Base-by-base conservation (phyloP, 2,113 vertebrate species). In the Rhea americana region DNA sequence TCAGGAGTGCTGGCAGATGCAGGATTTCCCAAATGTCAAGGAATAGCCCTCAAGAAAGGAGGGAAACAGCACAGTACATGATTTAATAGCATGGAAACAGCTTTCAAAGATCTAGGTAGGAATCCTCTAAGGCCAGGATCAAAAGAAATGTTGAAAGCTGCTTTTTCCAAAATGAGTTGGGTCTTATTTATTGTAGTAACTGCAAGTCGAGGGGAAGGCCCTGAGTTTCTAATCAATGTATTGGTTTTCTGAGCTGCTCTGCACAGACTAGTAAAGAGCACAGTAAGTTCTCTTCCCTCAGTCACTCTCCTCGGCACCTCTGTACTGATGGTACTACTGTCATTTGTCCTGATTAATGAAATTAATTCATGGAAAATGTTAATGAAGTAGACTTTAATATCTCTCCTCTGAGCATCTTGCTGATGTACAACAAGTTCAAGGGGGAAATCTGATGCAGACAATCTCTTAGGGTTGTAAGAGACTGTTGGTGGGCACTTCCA, bases 1-100 rank as follows among this genome's bases (percentile, higher is more conserved):
- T 77, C 35, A 82, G 71, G 58, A 32, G 89, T 0, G 0, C 8
- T 63, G 41, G 32, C 9, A 56, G 1, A 0, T 0, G 4, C 0
- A 9, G 59, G 28, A 79, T 51, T 82, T 59, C 43, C 19, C 41
- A 3, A 7, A 18, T 11, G 37, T 4, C 30, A 37, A 59, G 65
- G 50, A 81, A 55, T 20, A 78, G 37, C 15, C 11, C 67, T 28
- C 30, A 43, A 56, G 61, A 56, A 71, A 86, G 37, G 8, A 18
- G 15, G 53, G 68, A 70, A 91, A 12, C 22, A 22, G 9, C 26
- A 1, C 3, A 2, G 15, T 5, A 12, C 20, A 25, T 47, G 5
- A 15, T 0, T 2, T 14, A 5, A 45, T 17, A 74, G 8, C 37
- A 4, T 2, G 8, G 35, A 16, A 79, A 43, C 1, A 25, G 16